These are phyloP conservation scores for Eledona agricola DNA, from an alignment of 2,888 invertebrate species.

Conservation along the genomic window DNA sequence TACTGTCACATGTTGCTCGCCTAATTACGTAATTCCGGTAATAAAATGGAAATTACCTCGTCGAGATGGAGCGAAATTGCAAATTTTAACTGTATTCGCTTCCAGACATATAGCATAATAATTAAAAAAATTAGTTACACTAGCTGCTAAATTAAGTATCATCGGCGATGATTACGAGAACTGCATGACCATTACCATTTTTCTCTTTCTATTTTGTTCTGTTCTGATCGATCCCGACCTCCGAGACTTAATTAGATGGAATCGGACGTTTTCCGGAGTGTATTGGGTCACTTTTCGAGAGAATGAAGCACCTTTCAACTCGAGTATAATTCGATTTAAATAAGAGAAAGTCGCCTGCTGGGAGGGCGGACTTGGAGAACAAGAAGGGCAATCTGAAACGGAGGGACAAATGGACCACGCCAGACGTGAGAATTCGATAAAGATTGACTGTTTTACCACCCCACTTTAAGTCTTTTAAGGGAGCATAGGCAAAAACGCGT, in stretches of 20 bases:
- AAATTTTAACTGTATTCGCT: constrained; percentile 31
- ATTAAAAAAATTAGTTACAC: constrained; percentile 37
- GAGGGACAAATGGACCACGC: constrained; percentile 59
- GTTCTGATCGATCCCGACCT: too few relatives aligned
- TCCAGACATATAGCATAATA: constrained; percentile 30
- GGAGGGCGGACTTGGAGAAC: constrained; percentile 40
- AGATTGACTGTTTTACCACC: constrained; percentile 55
- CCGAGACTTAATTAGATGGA: constrained; percentile 33
- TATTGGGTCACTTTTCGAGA: constrained; percentile 45
- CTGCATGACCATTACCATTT: constrained; percentile 22
- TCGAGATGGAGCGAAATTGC: constrained; percentile 25
- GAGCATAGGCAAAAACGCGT: too few relatives aligned
- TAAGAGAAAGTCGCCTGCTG: constrained; percentile 61
- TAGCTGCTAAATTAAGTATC: constrained; percentile 27
- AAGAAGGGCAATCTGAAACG: constrained; percentile 54
- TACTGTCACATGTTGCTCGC: constrained; percentile 58
- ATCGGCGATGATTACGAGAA: constrained; percentile 12
- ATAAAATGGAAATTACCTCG: constrained; percentile 26
- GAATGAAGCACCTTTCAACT: constrained; percentile 57
- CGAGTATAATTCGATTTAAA: constrained; percentile 64
- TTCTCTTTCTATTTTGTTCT: constrained; percentile 22
- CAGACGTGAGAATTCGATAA: constrained; percentile 61
- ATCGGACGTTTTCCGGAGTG: constrained; percentile 28
- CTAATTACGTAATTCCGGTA: constrained; percentile 30
- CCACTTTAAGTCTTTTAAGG: constrained; percentile 44